Base-by-base conservation (phyloP, 2,888 invertebrate species). In the Seira ritae region DNA sequence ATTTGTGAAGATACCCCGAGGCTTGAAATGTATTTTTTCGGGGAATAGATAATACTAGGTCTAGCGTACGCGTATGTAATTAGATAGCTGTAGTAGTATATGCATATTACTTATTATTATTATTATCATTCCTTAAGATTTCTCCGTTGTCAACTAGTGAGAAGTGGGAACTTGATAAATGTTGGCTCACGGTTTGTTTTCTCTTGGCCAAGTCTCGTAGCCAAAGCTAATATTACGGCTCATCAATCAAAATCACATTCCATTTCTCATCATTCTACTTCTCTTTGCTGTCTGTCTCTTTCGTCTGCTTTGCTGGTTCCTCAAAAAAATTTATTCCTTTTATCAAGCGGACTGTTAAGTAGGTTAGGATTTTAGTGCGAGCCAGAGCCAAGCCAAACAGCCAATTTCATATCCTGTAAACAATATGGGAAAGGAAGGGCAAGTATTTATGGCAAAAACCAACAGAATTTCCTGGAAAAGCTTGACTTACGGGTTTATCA, bases 201-300 rank as follows among this genome's bases (percentile, higher is more conserved):
- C 79, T 74, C 79, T 74, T 82, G 84, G 69, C 73, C 72, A 79
- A 76, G 65, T 67, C n/a, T n/a, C 77, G 79, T 87, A 84, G 84
- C 84, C 87, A 62, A 82, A 87, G 86, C 86, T 87, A 86, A 87
- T 87, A 88, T 84, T 83, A 82, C 71, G 84, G 73, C 87, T 87
- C 88, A 88, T 88, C 87, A 87, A 88, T 88, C 88, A 88, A 88
- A 88, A 86, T 88, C 88, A 88, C 73, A 86, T 86, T 81, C 87
- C 87, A 85, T 87, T 86, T 82, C 84, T 85, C 86, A 80, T 82
- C 31, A 31, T 68, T 15, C 20, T 72, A 42, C 31, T 17, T 69
- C 60, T 15, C 60, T 31, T 55, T 67, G 46, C 50, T 80, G 65
- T 77, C 81, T 31, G 31, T 31, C 31, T 31, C 31, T 31, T 31